These are phyloP conservation scores for Crotalus horridus DNA, from an alignment of 2,113 vertebrate genomes.

Conservation along the genomic window DNA sequence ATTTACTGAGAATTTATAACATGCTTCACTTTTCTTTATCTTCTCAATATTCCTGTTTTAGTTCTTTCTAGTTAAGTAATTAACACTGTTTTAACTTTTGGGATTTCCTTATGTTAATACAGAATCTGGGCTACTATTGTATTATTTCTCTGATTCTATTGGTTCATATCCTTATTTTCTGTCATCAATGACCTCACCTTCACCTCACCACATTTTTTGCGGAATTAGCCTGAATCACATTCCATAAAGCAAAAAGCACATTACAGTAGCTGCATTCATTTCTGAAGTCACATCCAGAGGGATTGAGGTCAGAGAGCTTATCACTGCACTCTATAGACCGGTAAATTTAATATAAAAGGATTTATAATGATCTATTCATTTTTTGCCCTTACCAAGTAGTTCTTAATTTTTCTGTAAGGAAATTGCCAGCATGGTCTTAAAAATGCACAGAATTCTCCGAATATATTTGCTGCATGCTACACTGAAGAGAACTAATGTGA, in stretches of 20 bases:
- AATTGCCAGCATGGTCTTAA: conserved; percentile 34
- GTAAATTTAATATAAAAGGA: conserved; percentile 31
- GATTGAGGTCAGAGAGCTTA: conserved; percentile 40
- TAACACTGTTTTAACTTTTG: neutral
- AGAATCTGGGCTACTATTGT: neutral
- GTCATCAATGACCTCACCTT: conserved; percentile 31
- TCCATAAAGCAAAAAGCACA: conserved; percentile 22
- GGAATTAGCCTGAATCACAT: conserved; percentile 31
- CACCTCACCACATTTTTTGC: conserved; percentile 1
- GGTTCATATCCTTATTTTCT: neutral
- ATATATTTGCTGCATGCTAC: conserved; percentile 32
- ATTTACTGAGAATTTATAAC: neutral
- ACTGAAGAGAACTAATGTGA: conserved; percentile 16
- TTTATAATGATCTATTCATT: conserved; percentile 23
- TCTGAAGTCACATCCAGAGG: neutral
- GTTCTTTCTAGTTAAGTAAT: neutral
- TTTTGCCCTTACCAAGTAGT: neutral
- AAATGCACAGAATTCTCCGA: neutral
- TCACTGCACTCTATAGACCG: conserved; percentile 8
- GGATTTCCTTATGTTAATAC: neutral
- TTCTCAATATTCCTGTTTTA: neutral
- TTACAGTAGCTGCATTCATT: conserved; percentile 40
- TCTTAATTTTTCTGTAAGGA: conserved; percentile 27
- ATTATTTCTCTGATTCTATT: neutral
- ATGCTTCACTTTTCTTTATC: neutral